Conservation (phyloP, 2,113 vertebrate genomes). For the Oncorhynchus keta region DNA sequence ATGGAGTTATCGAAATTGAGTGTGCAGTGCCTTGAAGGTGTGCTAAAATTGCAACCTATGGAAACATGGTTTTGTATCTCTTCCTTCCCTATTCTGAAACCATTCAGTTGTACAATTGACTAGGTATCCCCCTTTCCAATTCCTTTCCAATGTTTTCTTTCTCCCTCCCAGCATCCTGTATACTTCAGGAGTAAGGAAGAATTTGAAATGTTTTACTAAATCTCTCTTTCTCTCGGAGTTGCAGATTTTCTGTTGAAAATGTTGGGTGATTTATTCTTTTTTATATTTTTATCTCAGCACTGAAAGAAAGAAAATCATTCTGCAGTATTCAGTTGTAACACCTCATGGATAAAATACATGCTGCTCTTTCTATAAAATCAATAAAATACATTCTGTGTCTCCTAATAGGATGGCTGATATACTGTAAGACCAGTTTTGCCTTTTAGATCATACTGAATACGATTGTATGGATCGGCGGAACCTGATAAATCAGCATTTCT, state of each 20-base stretch:
- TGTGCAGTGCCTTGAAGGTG: neutral
- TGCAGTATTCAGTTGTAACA: too few relatives aligned
- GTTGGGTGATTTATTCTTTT: neutral
- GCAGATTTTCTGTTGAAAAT: slow-evolving; percentile 1
- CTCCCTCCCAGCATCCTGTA: slow-evolving; percentile 1
- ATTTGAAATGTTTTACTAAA: neutral
- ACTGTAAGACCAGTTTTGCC: too few relatives aligned
- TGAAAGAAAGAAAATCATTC: slow-evolving; percentile 2
- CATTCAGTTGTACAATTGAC: too few relatives aligned
- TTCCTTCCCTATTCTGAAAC: neutral
- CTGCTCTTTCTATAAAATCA: too few relatives aligned
- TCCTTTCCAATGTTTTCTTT: neutral
- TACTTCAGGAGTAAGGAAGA: slow-evolving; percentile 18
- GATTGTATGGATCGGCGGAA: too few relatives aligned
- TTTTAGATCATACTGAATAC: too few relatives aligned
- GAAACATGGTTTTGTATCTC: slow-evolving; percentile 1
- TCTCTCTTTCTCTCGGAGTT: slow-evolving; percentile 7
- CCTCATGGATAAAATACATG: too few relatives aligned
- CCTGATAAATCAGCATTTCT: too few relatives aligned
- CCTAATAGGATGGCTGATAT: too few relatives aligned
- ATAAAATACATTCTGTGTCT: too few relatives aligned
- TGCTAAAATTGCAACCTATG: slow-evolving; percentile 3
- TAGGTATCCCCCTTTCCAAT: too few relatives aligned
- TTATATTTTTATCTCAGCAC: neutral
- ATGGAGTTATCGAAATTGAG: slow-evolving; percentile 6